Evolutionary conservation across 2,888 invertebrate genomes (phyloP).

Genomic region (Callosobruchus maculatus): DNA sequence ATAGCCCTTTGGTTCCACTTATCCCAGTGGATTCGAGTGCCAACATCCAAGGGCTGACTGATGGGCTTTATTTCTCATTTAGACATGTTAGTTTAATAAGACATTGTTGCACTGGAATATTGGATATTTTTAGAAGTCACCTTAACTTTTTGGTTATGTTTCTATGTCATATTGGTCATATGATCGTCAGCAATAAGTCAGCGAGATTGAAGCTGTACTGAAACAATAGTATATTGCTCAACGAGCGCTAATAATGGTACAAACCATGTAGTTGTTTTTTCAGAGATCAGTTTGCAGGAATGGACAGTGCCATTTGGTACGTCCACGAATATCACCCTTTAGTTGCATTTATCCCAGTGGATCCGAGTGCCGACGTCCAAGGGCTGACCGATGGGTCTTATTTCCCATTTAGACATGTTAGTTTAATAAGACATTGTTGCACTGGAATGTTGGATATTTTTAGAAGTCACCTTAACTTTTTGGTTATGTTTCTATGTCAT

Average conservation of each 20-base stretch:
- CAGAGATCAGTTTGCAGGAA: constrained; percentile 29
- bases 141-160: too few relatives aligned
- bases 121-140: too few relatives aligned
- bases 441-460: neutral
- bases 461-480: too few relatives aligned
- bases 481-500: neutral
- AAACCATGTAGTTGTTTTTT: constrained; percentile 26
- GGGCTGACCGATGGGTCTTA: neutral
- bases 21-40: constrained; percentile 74
- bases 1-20: constrained; percentile 57
- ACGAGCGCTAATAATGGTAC: too few relatives aligned
- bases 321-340: constrained; percentile 65
- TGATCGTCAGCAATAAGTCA: too few relatives aligned
- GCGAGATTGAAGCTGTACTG: too few relatives aligned
- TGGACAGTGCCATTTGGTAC: constrained; percentile 43
- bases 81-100: neutral
- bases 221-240: too few relatives aligned
- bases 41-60: constrained; percentile 38
- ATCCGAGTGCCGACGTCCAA: constrained; percentile 63
- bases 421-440: neutral
- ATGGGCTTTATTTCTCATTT: neutral
- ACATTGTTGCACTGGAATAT: too few relatives aligned
- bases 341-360: constrained; percentile 62
- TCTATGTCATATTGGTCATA: too few relatives aligned
- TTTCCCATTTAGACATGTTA: neutral